Evolutionary conservation across 2,113 vertebrate genomes (phyloP), one percentile per base, ranked within the genome.

Genomic region (Leptobrachium leishanense): DNA sequence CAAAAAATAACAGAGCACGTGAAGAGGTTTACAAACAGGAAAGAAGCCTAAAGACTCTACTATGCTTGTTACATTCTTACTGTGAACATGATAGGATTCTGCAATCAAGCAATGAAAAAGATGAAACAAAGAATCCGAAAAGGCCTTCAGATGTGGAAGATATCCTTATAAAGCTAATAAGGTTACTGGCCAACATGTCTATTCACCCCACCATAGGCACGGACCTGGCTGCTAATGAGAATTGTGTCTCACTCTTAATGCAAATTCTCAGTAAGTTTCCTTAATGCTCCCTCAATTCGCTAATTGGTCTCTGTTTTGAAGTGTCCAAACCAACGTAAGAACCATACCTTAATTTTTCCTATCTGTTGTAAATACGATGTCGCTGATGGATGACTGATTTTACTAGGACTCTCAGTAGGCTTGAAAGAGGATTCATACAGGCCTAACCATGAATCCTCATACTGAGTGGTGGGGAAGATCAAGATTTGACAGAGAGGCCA

Each of bases 111-210:
- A 82, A 57, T 9, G 59, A 50, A 43, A 74, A 50, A 3, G 46
- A 3, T 15, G 1, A 57, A 63, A 55, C 4, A 10, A 83, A 13
- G 0, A 6, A 20, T 0, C 82, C 1, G 43, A 73, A 72, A 43
- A 13, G 68, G 9, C 83, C 83, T 20, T 77, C 85, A 43, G 92
- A 91, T 87, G 85, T 62, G 0, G 94, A 96, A 75, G 96, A 98
- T 2, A 88, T 99, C 81, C 90, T 98, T 75, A 92, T 98, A 83
- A 99, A 99, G 87, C 87, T 99, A 88, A 93, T 96, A 76, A 89
- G 95, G 11, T 90, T 98, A 82, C 84, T 99, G 59, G 97, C 96
- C 12, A 99, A 99, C 84, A 80, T 98, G 54, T 94, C 94, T 75
- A 88, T 97, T 85, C 94, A 96, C 80, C 93, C 93, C 0, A 73